These are phyloP conservation scores for Corythornis vintsioides DNA, from an alignment of 2,113 vertebrate genomes.

Conservation along the genomic window DNA sequence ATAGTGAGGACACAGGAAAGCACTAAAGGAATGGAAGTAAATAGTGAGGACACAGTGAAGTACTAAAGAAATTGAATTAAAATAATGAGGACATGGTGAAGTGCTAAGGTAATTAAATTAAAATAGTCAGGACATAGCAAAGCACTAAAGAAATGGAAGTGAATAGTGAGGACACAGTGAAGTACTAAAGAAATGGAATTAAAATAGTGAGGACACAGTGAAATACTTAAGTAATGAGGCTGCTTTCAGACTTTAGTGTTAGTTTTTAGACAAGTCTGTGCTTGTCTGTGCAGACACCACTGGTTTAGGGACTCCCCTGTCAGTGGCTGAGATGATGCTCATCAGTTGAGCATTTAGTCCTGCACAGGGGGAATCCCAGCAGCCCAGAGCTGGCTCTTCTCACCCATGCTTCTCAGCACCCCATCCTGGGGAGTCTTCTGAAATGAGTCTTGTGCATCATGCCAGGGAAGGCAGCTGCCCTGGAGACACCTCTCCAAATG, in stretches of 20 bases:
- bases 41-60: too few species aligned
- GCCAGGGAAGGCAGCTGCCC: background rate
- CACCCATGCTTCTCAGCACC: background rate
- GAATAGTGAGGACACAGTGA: too few species aligned
- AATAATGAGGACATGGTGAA: too few species aligned
- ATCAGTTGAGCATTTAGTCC: background rate
- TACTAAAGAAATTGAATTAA: too few species aligned
- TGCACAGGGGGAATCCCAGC: background rate
- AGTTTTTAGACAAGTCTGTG: background rate
- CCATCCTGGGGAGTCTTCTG: background rate
- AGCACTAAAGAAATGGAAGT: too few species aligned
- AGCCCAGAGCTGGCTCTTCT: background rate
- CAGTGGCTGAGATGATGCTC: background rate
- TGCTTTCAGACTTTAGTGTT: background rate
- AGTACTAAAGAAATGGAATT: too few species aligned
- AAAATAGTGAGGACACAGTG: too few species aligned
- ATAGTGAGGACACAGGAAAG: too few species aligned
- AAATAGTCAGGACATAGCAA: too few species aligned
- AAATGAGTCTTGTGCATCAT: background rate
- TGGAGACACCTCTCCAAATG: background rate
- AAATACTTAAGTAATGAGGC: background rate
- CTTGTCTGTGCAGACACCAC: background rate
- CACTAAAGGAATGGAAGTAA: too few species aligned
- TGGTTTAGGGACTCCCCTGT: background rate
- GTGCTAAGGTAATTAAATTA: too few species aligned